phyloP scores from a whole-genome alignment of 2,888 invertebrate species.

The Spisula subtruncata region DNA sequence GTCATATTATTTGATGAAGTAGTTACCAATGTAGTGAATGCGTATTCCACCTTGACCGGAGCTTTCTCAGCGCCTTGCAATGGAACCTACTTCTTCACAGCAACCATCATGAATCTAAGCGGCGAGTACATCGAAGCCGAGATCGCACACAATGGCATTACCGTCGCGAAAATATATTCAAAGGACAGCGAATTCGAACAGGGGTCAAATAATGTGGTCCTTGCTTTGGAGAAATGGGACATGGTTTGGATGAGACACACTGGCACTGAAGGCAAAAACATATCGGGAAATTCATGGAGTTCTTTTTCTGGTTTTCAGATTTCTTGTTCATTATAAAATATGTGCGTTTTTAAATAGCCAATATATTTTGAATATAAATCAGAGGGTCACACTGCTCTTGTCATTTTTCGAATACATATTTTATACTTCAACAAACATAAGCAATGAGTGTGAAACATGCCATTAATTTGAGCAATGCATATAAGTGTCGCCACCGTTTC shows the following conservation, averaged over 20 bases:
- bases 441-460: too few relatives aligned
- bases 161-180: neutral
- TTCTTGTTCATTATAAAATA: neutral
- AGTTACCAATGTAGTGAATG: neutral
- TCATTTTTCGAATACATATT: too few relatives aligned
- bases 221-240: neutral
- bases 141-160: neutral
- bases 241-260: neutral
- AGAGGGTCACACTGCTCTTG: too few relatives aligned
- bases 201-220: neutral
- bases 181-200: neutral
- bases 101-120: neutral
- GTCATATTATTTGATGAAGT: neutral
- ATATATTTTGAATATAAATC: too few relatives aligned
- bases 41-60: neutral
- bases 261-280: neutral
- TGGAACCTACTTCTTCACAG: slow-evolving; percentile 1
- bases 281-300: neutral
- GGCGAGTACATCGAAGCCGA: neutral
- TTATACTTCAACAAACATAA: too few relatives aligned
- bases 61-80: neutral
- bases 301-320: neutral
- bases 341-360: too few relatives aligned
- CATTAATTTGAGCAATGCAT: too few relatives aligned
- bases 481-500: too few relatives aligned